Evolutionary conservation across 2,888 invertebrate species (phyloP).

Genomic region (Lasioglossum malachurum): DNA sequence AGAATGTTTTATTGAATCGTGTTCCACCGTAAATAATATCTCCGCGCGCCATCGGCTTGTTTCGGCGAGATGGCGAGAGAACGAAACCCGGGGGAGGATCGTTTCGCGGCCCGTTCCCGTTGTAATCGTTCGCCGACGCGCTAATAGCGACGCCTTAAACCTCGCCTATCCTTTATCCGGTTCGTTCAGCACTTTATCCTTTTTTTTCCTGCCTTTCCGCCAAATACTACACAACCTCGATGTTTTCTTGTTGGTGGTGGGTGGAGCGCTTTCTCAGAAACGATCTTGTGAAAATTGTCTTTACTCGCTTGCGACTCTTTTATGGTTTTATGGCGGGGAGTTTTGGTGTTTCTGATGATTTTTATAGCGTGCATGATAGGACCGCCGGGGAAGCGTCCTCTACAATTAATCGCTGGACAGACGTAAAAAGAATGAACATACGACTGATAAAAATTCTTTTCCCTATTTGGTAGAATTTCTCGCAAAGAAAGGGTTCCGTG

Average conservation of each 20-base stretch:
- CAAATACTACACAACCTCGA: neutral
- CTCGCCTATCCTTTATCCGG: constrained; percentile 31
- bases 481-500: neutral
- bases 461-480: neutral
- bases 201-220: neutral
- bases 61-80: constrained; percentile 33
- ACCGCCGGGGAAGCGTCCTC: neutral
- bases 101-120: constrained; percentile 50
- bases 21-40: constrained; percentile 79
- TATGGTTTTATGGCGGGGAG: neutral
- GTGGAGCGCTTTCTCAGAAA: neutral
- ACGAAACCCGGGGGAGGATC: constrained; percentile 27
- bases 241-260: neutral
- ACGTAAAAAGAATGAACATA: too few relatives aligned
- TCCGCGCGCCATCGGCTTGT: constrained; percentile 70
- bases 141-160: constrained; percentile 61
- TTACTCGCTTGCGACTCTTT: neutral
- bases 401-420: neutral
- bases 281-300: neutral
- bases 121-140: constrained; percentile 48
- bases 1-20: constrained; percentile 83
- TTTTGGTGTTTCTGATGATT: neutral
- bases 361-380: neutral
- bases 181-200: constrained; percentile 38
- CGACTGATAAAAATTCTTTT: neutral